phyloP scores from a whole-genome alignment of 2,113 vertebrate species.

The Leptobrachium leishanense region DNA sequence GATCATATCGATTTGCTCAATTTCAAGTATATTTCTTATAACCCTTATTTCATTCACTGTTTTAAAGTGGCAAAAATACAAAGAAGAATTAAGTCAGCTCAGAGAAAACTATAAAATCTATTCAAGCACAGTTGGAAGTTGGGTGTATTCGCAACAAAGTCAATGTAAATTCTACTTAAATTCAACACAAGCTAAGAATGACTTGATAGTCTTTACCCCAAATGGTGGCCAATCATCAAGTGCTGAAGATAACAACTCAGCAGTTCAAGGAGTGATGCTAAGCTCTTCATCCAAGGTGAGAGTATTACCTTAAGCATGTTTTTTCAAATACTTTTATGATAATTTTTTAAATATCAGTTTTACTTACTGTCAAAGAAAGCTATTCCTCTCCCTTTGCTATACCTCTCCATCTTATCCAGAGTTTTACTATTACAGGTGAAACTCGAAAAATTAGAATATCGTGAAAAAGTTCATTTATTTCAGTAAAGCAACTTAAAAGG shows the following conservation, averaged over 20 bases:
- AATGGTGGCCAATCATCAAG: slow-evolving; percentile 46
- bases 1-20: slow-evolving; percentile 28
- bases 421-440: no score
- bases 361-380: no score
- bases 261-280: background rate
- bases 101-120: slow-evolving; percentile 52
- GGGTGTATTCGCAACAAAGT: slow-evolving; percentile 57
- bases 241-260: background rate
- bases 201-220: slow-evolving; percentile 70
- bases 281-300: slow-evolving; percentile 28
- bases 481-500: no score
- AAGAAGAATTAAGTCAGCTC: slow-evolving; percentile 32
- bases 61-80: slow-evolving; percentile 41
- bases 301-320: background rate
- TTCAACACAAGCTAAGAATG: slow-evolving; percentile 51
- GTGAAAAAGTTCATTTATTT: no score
- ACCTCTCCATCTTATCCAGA: no score
- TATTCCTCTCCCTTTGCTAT: no score
- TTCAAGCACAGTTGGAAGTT: slow-evolving; percentile 57
- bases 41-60: slow-evolving; percentile 37
- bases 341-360: no score
- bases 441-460: no score
- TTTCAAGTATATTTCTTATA: slow-evolving; percentile 40
- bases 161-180: slow-evolving; percentile 54
- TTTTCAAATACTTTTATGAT: no score